Base-by-base conservation (phyloP, 2,888 invertebrate genomes). In the Acrobasis repandana region DNA sequence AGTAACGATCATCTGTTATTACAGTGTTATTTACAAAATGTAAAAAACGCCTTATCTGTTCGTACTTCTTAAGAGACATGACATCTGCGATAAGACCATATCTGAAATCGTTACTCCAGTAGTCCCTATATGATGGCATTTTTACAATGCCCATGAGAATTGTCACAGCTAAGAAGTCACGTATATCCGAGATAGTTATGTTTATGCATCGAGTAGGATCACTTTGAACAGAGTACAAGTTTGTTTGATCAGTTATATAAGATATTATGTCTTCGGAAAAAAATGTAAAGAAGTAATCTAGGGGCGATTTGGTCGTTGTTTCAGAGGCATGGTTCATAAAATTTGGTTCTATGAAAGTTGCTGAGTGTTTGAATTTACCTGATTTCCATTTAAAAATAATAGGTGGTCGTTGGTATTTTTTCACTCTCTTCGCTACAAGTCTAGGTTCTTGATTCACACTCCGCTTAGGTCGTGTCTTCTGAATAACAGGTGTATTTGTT, bases 281-380 rank as follows among this genome's bases (percentile, higher is more conserved):
- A 28, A 28, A 28, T 28, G 2, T 28, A 6, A 28, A 28, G 6
- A 28, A 28, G 28, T 38, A 38, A 11, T 38, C 38, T 38, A 38
- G 38, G 38, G 38, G 38, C 16, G 48, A 48, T 48, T 48, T 48
- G 48, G 48, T 48, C 48, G 48, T 48, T 48, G 16, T 48, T 48
- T 48, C 16, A 16, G 48, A 15, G 48, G 48, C 48, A 48, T 48
- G 16, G 48, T 48, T 48, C 48, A 48, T 48, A 48, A 48, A 16
- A 48, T 48, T 6, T 11, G 38, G 16, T 48, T 48, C 48, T 38
- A 11, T 11, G 48, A 48, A 48, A 48, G 48, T 48, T 15, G 48
- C 48, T 48, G 48, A 48, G 48, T 48, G 48, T 48, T 48, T 48
- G 48, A 48, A 48, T 48, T 48, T 48, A 48, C 48, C 48, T 48